Percentiles rank a stretch among this genome's conserved stretches.
Evolutionary conservation across 2,797 vertebrate species (phyloP).

Genomic region (Chloroceryle inda): DNA sequence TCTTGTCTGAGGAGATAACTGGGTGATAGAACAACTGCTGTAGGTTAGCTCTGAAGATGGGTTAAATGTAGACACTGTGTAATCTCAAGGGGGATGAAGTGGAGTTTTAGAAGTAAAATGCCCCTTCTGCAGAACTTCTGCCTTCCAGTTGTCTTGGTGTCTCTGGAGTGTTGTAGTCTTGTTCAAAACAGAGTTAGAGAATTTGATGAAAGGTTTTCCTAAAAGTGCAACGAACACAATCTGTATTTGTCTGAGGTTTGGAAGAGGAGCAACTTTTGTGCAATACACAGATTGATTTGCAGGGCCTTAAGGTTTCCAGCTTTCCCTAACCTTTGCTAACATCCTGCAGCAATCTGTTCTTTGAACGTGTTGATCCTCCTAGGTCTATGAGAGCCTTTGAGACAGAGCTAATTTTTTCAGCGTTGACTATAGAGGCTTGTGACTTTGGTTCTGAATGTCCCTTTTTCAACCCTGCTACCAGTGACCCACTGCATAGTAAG

Average conservation of each 20-base stretch:
- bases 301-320: neutral
- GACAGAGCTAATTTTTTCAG: slow-evolving; percentile 11
- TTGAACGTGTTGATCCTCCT: neutral
- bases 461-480: slow-evolving; percentile 55
- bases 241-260: neutral
- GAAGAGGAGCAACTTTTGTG: neutral
- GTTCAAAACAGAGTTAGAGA: neutral
- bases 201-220: neutral
- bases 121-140: neutral
- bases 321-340: neutral
- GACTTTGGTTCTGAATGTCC: slow-evolving; percentile 58
- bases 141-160: neutral
- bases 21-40: neutral
- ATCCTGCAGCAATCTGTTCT: neutral
- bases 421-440: neutral
- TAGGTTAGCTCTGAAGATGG: neutral
- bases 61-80: neutral
- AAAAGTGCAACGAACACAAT: accelerated
- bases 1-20: neutral
- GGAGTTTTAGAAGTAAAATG: neutral
- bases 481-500: slow-evolving; percentile 50
- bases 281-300: neutral
- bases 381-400: slow-evolving; percentile 38
- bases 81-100: neutral
- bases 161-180: neutral